A percentile compares a stretch with the other conserved stretches of the same genome.
Evolutionary conservation across 2,888 invertebrate species (phyloP).

Genomic region (Osedax frankpressi): DNA sequence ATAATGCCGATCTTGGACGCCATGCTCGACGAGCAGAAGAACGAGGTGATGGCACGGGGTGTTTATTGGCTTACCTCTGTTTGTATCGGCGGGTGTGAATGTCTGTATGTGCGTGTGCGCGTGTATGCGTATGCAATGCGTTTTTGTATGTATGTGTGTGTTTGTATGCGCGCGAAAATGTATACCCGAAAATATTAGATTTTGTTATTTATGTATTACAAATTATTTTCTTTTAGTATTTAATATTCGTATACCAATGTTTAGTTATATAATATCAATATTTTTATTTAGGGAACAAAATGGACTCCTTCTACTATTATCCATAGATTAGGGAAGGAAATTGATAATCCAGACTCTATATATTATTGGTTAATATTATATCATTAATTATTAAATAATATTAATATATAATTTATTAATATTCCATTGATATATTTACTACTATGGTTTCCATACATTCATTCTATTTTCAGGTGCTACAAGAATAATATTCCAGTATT

Average conservation of each 20-base stretch:
- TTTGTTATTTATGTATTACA: too few relatives aligned
- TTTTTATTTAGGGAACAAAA: slow-evolving; percentile 48
- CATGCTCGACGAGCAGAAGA: slow-evolving; percentile 74
- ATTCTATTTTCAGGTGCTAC: slow-evolving; percentile 16
- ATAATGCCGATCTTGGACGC: slow-evolving; percentile 78
- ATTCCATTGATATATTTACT: too few relatives aligned
- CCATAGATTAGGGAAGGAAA: slow-evolving; percentile 70
- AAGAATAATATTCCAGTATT: slow-evolving; percentile 87
- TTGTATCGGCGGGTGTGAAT: background rate
- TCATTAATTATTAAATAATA: background rate
- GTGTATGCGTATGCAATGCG: too few relatives aligned
- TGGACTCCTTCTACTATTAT: slow-evolving; percentile 90
- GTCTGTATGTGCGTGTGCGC: background rate
- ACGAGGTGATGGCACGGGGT: slow-evolving; percentile 50
- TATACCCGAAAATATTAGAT: too few relatives aligned
- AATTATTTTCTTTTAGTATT: too few relatives aligned
- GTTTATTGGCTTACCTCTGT: too few relatives aligned
- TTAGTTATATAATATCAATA: too few relatives aligned
- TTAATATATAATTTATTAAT: background rate
- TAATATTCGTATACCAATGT: too few relatives aligned
- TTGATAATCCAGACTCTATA: slow-evolving; percentile 77
- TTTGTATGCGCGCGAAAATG: too few relatives aligned
- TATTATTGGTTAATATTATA: slow-evolving; percentile 72
- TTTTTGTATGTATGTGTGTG: too few relatives aligned
- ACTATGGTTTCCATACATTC: too few relatives aligned